Evolutionary conservation across 2,113 vertebrate genomes (phyloP).

Genomic region (Daphoenositta chrysoptera): DNA sequence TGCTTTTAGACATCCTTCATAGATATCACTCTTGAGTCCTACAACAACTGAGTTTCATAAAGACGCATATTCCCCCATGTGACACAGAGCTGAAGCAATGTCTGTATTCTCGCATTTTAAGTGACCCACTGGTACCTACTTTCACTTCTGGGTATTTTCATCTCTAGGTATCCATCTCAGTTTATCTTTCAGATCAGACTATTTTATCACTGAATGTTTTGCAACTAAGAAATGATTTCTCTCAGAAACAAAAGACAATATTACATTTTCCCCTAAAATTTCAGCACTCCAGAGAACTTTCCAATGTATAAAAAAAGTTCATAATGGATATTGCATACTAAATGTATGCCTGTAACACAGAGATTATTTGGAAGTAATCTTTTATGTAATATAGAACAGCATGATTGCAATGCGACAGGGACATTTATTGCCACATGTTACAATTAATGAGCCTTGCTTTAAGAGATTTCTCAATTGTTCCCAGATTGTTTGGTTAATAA

Average conservation of each 20-base stretch:
- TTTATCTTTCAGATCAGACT: background rate
- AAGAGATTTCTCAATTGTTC: background rate
- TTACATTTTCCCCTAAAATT: background rate
- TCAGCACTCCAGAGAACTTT: background rate
- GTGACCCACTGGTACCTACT: background rate
- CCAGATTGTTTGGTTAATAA: background rate
- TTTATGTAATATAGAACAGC: background rate
- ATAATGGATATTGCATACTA: background rate
- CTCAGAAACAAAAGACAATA: background rate
- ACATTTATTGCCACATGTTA: background rate
- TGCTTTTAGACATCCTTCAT: background rate
- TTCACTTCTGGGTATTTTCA: background rate
- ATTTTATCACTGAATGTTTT: background rate
- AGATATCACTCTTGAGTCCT: background rate
- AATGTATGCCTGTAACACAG: background rate
- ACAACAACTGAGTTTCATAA: background rate
- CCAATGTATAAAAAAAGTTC: background rate
- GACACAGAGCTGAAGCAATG: background rate
- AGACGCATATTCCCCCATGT: fast-evolving
- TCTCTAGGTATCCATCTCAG: background rate
- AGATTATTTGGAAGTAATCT: background rate
- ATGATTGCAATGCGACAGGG: background rate
- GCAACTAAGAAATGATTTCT: background rate
- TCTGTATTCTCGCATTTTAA: background rate
- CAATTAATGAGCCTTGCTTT: conserved; percentile 21